Evolutionary conservation across 2,113 vertebrate species (phyloP), one percentile per base, ranked within the genome.

Genomic region (Thinocorus orbignyianus): DNA sequence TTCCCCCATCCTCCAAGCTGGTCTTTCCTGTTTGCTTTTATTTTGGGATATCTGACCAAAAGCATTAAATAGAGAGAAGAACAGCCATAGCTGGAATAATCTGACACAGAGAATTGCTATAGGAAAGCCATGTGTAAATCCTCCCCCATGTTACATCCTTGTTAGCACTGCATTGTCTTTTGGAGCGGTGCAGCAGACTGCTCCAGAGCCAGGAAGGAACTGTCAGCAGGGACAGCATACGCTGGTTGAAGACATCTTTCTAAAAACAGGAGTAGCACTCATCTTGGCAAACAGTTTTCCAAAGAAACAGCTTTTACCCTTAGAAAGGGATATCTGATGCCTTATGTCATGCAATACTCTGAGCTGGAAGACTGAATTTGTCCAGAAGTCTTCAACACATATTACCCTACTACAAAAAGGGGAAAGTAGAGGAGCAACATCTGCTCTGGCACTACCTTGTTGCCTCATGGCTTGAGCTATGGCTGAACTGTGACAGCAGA

Each of bases 391-490:
- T 80, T 70, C 4, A 17, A 12, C 42, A n/a, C 5, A 68, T 62
- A 30, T 1, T n/a, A 11, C 28, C 28, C 30, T 61, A 25, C 62
- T 52, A 5, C 8, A 76, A 31, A n/a, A 46, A 57, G 31, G 71
- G 11, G n/a, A 46, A 66, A 71, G 16, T 12, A 64, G 26, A 60
- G 30, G 26, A 77, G 35, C 26, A 65, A 2, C 7, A 49, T 49
- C 46, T 88, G 30, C 17, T 33, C 25, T 58, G 15, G 20, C 25
- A 2, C 10, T 28, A 2, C 7, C 2, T 71, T 74, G 11, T 0
- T 61, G 28, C 26, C 7, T 79, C 26, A 17, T 44, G 28, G 26
- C 26, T 84, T 37, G 55, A 80, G 30, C 71, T 88, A 33, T 51
- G 54, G 31, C 39, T 73, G 48, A 78, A 24, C 39, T 23, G 10